Evolutionary conservation across 92 coral and sea anemone species (phyloP).

Genomic region (Epizoanthus ramosus): DNA sequence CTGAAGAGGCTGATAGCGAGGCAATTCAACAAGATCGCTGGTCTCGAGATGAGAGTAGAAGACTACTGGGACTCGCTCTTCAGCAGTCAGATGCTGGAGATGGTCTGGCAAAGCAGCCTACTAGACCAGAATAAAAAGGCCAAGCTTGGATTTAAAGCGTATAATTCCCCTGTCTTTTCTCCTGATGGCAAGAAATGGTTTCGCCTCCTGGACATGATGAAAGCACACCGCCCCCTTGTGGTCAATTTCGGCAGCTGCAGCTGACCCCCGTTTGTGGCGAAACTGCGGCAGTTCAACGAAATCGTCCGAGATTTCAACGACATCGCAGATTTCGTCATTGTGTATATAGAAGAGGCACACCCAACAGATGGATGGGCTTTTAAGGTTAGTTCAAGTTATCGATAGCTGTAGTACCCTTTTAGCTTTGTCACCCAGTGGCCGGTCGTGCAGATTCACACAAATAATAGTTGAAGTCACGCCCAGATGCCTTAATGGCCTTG

Average conservation of each 20-base stretch:
- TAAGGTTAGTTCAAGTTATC: constrained; percentile 62
- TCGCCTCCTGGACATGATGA: constrained; percentile 71
- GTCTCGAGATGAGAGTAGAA: constrained; percentile 69
- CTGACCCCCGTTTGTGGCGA: constrained; percentile 95
- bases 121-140: constrained; percentile 58
- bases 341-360: constrained; percentile 93
- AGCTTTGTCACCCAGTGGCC: background rate
- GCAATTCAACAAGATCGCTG: constrained; percentile 66
- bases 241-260: constrained; percentile 94
- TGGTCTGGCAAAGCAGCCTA: constrained; percentile 68
- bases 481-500: no score
- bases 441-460: no score
- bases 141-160: constrained; percentile 54
- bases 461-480: no score
- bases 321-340: constrained; percentile 87
- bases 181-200: constrained; percentile 66
- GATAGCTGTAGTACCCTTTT: background rate
- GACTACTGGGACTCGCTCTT: constrained; percentile 87
- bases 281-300: constrained; percentile 76
- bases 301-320: constrained; percentile 81
- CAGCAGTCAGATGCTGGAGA: constrained; percentile 69
- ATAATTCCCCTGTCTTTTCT: constrained; percentile 76
- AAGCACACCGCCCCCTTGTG: constrained; percentile 85
- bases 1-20: constrained; percentile 52
- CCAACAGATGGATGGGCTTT: constrained; percentile 95